Conservation (phyloP, 2,888 invertebrate species). For the Strigamia maritima region DNA sequence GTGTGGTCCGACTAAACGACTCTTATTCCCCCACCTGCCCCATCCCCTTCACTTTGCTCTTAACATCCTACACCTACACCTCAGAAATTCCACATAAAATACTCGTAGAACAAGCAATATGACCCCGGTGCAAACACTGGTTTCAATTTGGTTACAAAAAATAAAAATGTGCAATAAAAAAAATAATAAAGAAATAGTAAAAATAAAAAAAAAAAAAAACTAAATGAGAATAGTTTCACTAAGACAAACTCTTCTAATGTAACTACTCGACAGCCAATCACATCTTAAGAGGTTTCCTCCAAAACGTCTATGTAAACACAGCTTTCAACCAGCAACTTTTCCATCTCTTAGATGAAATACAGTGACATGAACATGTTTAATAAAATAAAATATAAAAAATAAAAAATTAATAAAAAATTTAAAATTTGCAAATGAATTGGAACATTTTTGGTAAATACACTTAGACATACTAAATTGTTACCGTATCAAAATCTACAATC, state of each 20-base stretch:
- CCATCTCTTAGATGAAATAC: background rate
- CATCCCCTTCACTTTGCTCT: background rate
- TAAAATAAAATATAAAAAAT: background rate
- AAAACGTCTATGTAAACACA: constrained; percentile 16
- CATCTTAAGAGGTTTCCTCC: constrained; percentile 18
- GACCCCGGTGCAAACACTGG: background rate
- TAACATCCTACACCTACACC: background rate
- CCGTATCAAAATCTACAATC: background rate
- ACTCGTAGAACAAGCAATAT: background rate
- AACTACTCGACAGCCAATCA: constrained; percentile 29
- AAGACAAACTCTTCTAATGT: constrained; percentile 1
- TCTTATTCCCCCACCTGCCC: background rate
- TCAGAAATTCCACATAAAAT: background rate
- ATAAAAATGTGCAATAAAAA: no score
- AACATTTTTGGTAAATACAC: no score
- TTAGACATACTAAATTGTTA: no score
- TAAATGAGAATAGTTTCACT: constrained; percentile 4
- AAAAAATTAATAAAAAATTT: background rate
- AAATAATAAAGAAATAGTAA: background rate
- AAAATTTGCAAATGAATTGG: background rate
- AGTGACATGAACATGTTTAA: background rate
- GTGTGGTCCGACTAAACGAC: constrained; percentile 15
- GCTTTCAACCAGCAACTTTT: constrained; percentile 24
- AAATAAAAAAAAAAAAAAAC: background rate
- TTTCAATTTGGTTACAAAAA: background rate